A percentile compares a stretch with the other conserved stretches of the same genome.
These are phyloP conservation scores for Meriones unguiculatus DNA, from an alignment of 2,113 vertebrate species.

Conservation along the genomic window DNA sequence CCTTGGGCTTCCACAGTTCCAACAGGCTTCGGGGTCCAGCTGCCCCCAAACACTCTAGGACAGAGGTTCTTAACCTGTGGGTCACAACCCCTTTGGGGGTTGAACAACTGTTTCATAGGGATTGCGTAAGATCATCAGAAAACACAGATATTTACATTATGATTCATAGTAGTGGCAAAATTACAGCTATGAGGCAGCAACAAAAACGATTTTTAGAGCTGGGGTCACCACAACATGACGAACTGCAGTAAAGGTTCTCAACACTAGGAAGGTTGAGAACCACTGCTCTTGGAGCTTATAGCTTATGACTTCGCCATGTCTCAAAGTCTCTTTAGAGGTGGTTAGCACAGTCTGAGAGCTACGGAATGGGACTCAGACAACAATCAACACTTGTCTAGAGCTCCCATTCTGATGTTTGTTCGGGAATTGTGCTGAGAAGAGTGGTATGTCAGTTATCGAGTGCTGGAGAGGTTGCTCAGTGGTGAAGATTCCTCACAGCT, in stretches of 20 bases:
- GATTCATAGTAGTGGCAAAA: not conserved
- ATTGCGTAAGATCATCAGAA: not conserved
- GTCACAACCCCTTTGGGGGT: not conserved
- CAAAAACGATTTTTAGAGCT: not conserved
- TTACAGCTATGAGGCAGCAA: not conserved
- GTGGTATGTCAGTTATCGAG: not conserved
- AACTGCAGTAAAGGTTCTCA: not conserved
- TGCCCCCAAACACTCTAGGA: not conserved
- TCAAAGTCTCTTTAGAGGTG: slow-evolving; percentile 77
- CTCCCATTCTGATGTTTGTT: not conserved
- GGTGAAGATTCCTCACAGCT: too few relatives aligned
- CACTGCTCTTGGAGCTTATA: not conserved
- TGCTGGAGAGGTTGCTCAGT: not conserved
- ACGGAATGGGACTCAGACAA: not conserved
- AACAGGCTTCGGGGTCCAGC: slow-evolving; percentile 73
- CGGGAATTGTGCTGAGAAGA: not conserved
- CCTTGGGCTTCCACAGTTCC: slow-evolving; percentile 69
- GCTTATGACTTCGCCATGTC: slow-evolving; percentile 65
- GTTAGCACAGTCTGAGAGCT: slow-evolving; percentile 18
- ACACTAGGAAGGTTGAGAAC: not conserved
- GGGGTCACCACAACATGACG: not conserved
- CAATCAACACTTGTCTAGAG: not conserved
- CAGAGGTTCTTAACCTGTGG: not conserved
- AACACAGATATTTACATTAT: not conserved
- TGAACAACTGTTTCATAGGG: not conserved